Base-by-base conservation (phyloP, 2,888 invertebrate species). In the Agonopterix arenella region DNA sequence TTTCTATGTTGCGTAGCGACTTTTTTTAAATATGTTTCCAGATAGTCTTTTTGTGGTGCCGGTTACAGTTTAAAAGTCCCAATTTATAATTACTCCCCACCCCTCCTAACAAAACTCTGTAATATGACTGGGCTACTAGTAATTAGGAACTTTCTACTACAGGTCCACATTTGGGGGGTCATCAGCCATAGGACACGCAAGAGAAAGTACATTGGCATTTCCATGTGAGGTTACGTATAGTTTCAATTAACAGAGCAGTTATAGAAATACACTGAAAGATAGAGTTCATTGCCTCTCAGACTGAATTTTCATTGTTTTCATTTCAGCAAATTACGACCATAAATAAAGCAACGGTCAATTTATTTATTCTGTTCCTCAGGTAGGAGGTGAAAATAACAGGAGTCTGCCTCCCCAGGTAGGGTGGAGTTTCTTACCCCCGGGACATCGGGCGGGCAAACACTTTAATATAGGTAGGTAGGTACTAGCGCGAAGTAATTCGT, bases 361-460 rank as follows among this genome's bases (percentile, higher is more conserved):
- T 68, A 40, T 9, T 40, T 40, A 66, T 70, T 70, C 44, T 73
- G 68, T 73, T 64, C 61, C 61, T 51, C 56, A 65, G 55, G 65
- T 64, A 55, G 59, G 59, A 61, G 56, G 68, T 61, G 63, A 62
- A 68, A 64, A 65, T 40, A 40, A 56, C 56, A 55, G 51, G 57
- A 47, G 47, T 52, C 50, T 47, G 52, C 53, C 46, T 48, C 46
- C 53, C 56, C 49, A 52, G 47, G 11, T 41, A 46, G 56, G 62
- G 66, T 56, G 64, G 57, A 45, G 37, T 49, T 53, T 49, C 45
- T 45, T 53, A 61, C 66, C 65, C 54, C 47, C 46, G 51, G 53
- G 73, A 66, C 60, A 63, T 56, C 58, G 64, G 65, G 59, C 56
- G 58, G 55, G 70, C 65, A 74, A 75, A 78, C 74, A 76, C 68